Evolutionary conservation across 2,888 invertebrate species (phyloP).

Genomic region (Lathronympha strigana): DNA sequence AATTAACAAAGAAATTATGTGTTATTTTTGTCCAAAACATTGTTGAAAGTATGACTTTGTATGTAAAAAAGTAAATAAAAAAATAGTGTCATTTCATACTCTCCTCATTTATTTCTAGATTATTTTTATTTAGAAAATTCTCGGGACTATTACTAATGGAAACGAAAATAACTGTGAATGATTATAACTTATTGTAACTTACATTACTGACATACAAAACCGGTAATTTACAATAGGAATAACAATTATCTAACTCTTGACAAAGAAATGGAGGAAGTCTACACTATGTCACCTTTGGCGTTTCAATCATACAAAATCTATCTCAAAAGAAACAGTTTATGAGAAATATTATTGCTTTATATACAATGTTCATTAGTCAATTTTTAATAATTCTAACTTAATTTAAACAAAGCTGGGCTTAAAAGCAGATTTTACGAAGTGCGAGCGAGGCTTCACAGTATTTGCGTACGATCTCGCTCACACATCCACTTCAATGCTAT

Average conservation of each 20-base stretch:
- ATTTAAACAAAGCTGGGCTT: background rate
- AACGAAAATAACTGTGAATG: conserved; percentile 28
- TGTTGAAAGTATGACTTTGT: background rate
- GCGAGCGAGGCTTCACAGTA: no score
- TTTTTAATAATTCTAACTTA: background rate
- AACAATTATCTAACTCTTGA: conserved; percentile 16
- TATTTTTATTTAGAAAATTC: conserved; percentile 29
- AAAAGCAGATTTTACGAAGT: no score
- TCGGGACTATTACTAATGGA: conserved; percentile 21
- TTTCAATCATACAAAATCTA: conserved; percentile 9
- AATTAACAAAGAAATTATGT: no score
- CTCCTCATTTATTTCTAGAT: conserved; percentile 43
- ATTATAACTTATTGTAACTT: conserved; percentile 34
- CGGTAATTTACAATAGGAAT: conserved; percentile 38
- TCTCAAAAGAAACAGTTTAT: conserved; percentile 5
- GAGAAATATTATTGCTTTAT: background rate
- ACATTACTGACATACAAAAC: conserved; percentile 36
- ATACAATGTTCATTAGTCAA: conserved; percentile 9
- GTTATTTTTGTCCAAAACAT: no score
- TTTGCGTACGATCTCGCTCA: no score
- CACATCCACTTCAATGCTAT: no score
- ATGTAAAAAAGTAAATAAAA: background rate
- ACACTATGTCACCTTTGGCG: conserved; percentile 12
- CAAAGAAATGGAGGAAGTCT: conserved; percentile 22
- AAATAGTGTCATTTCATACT: conserved; percentile 39